Conservation (phyloP, 2,888 invertebrate species). For the Molorchus minor region DNA sequence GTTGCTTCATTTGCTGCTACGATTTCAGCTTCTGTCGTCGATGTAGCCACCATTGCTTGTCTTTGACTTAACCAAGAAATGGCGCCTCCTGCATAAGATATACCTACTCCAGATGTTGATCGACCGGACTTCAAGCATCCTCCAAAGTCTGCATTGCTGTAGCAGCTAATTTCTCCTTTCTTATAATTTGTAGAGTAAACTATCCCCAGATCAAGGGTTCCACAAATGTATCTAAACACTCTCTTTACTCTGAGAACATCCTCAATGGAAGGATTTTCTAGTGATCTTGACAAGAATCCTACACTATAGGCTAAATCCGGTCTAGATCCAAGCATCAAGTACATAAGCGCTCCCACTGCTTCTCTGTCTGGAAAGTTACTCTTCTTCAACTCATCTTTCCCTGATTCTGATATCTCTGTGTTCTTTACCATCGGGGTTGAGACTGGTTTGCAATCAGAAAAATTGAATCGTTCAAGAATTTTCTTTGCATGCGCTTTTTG, state of each 20-base stretch:
- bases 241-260: slow-evolving; percentile 48
- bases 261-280: slow-evolving; percentile 42
- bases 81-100: slow-evolving; percentile 41
- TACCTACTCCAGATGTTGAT: no score
- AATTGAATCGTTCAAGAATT: slow-evolving; percentile 25
- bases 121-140: no score
- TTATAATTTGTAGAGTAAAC: slow-evolving; percentile 31
- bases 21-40: no score
- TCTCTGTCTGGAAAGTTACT: no score
- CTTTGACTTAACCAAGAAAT: slow-evolving; percentile 45
- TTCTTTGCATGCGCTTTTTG: no score
- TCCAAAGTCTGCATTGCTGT: slow-evolving; percentile 56
- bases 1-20: no score
- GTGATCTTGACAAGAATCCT: no score
- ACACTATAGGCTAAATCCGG: slow-evolving; percentile 41
- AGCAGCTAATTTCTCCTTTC: slow-evolving; percentile 37
- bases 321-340: slow-evolving; percentile 21
- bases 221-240: slow-evolving; percentile 50
- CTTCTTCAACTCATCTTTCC: no score
- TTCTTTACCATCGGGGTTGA: slow-evolving; percentile 44
- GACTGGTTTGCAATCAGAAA: slow-evolving; percentile 20
- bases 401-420: slow-evolving; percentile 35
- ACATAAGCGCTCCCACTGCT: slow-evolving; percentile 12
- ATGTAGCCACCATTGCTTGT: slow-evolving; percentile 39
- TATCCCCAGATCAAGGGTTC: slow-evolving; percentile 43